Percentiles rank a stretch among this genome's conserved stretches.
Evolutionary conservation across 1,140 invertebrate genomes (phyloP).

Genomic region (Ladona fulva): DNA sequence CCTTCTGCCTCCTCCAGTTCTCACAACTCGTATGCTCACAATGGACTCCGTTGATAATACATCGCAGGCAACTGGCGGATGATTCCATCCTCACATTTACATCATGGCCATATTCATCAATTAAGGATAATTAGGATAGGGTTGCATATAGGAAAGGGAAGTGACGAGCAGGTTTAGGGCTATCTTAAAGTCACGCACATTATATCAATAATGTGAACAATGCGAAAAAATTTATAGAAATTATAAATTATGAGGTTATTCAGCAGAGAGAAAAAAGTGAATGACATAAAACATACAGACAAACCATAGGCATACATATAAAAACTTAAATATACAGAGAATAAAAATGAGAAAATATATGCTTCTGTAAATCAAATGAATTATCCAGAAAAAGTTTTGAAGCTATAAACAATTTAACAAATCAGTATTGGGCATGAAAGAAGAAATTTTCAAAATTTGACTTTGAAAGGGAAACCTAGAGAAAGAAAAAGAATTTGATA

Average conservation of each 20-base stretch:
- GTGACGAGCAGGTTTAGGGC: background rate
- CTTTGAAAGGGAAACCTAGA: background rate
- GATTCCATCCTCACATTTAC: constrained; percentile 6
- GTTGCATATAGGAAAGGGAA: background rate
- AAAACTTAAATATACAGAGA: constrained; percentile 2
- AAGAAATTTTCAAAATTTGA: background rate
- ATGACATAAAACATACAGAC: background rate
- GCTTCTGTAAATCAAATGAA: background rate
- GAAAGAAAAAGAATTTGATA: background rate
- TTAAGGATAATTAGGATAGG: background rate
- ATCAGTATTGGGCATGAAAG: background rate
- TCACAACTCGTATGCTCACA: background rate
- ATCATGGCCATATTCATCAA: background rate
- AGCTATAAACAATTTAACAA: background rate
- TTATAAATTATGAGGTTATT: background rate
- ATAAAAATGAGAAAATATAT: background rate
- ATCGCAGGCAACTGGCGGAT: constrained; percentile 6
- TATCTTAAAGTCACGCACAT: constrained; percentile 7
- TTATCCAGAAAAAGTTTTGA: background rate
- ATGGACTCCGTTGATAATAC: background rate
- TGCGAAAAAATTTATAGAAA: background rate
- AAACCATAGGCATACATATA: background rate
- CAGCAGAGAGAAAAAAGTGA: background rate
- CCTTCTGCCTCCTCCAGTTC: background rate
- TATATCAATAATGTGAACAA: background rate